These are phyloP conservation scores for Tachina grossa DNA, from an alignment of 2,888 invertebrate species.

Conservation along the genomic window DNA sequence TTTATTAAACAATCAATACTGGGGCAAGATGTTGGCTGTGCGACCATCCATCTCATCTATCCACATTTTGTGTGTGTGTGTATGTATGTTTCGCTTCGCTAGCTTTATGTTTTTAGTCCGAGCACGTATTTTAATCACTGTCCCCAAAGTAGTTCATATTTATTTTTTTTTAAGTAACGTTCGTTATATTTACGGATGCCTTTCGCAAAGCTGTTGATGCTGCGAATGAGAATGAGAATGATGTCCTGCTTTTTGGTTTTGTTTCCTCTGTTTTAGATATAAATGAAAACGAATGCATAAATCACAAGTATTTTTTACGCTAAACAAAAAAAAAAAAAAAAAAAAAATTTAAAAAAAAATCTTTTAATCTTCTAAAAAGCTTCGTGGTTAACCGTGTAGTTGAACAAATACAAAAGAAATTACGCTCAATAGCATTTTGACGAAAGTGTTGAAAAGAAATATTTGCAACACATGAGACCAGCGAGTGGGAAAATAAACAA, in stretches of 20 bases:
- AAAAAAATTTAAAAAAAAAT: slow-evolving; percentile 9
- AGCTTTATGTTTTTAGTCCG: slow-evolving; percentile 63
- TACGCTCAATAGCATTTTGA: slow-evolving; percentile 68
- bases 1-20: slow-evolving; percentile 56
- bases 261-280: slow-evolving; percentile 21
- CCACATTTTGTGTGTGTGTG: no score
- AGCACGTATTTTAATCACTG: slow-evolving; percentile 75
- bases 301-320: slow-evolving; percentile 61
- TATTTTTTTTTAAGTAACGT: not conserved
- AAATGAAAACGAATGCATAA: slow-evolving; percentile 51
- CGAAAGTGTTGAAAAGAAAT: slow-evolving; percentile 63
- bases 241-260: not conserved
- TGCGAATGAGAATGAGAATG: slow-evolving; percentile 2
- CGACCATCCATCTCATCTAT: not conserved
- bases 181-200: slow-evolving; percentile 23
- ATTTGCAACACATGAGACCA: slow-evolving; percentile 64
- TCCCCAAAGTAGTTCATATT: slow-evolving; percentile 66
- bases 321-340: not conserved
- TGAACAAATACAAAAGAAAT: slow-evolving; percentile 67
- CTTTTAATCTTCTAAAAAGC: slow-evolving; percentile 73
- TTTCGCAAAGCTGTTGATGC: slow-evolving; percentile 1
- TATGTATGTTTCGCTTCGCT: slow-evolving; percentile 50
- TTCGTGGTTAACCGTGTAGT: slow-evolving; percentile 66
- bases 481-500: not conserved
- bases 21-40: slow-evolving; percentile 46